phyloP scores from a whole-genome alignment of 2,797 vertebrate genomes.

The Syncerus caffer region DNA sequence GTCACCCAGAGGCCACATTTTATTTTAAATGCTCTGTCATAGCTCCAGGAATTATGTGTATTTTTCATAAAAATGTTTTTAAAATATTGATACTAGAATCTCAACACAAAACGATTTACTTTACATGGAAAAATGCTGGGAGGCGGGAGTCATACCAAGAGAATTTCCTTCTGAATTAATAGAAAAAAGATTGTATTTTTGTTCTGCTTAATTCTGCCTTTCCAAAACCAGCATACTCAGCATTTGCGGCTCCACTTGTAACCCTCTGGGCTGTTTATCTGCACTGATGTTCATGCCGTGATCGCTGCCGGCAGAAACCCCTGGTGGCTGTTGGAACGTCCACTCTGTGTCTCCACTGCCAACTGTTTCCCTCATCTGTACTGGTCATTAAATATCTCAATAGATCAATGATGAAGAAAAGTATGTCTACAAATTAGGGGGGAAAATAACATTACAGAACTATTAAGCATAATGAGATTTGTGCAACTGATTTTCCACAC shows the following conservation, averaged over 20 bases:
- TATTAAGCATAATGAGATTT: constrained; percentile 46
- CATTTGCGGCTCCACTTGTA: neutral
- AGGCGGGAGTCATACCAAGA: constrained; percentile 46
- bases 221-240: neutral
- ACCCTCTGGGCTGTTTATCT: neutral
- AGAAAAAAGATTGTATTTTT: constrained; percentile 54
- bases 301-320: neutral
- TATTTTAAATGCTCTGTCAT: constrained; percentile 72
- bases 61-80: constrained; percentile 81
- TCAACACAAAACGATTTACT: constrained; percentile 69
- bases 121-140: constrained; percentile 66
- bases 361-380: neutral
- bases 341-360: neutral
- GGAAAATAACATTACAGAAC: constrained; percentile 11
- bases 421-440: constrained; percentile 27
- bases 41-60: constrained; percentile 76
- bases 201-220: constrained; percentile 37
- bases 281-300: neutral
- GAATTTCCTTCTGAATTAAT: constrained; percentile 63
- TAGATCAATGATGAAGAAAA: constrained; percentile 55
- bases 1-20: constrained; percentile 70
- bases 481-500: neutral
- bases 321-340: neutral
- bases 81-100: constrained; percentile 81
- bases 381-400: constrained; percentile 41